Evolutionary conservation across 2,888 invertebrate genomes (phyloP).

Genomic region (Pristionchus japonicus): DNA sequence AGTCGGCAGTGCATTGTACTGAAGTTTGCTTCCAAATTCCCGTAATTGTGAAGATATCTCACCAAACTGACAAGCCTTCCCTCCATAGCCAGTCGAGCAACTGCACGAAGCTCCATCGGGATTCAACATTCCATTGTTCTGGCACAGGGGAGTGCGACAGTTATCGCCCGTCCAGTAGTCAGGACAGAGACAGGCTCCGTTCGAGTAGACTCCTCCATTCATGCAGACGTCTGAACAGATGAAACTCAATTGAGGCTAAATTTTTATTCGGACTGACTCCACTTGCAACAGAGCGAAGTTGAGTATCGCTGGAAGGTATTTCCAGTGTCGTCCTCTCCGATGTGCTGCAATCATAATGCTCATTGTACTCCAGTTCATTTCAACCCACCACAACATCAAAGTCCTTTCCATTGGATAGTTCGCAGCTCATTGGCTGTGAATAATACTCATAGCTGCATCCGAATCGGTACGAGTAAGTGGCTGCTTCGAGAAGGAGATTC

Average conservation of each 20-base stretch:
- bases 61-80: slow-evolving; percentile 34
- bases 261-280: background rate
- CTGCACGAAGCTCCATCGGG: background rate
- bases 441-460: slow-evolving; percentile 63
- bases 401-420: slow-evolving; percentile 40
- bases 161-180: slow-evolving; percentile 34
- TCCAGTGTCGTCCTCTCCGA: slow-evolving; percentile 40
- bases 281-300: slow-evolving; percentile 26
- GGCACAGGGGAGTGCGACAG: slow-evolving; percentile 26
- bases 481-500: slow-evolving; percentile 3
- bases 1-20: background rate
- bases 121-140: background rate
- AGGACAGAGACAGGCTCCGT: slow-evolving; percentile 29
- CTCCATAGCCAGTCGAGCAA: background rate
- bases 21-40: background rate
- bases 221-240: background rate
- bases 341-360: background rate
- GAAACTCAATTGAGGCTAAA: no score
- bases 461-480: slow-evolving; percentile 48
- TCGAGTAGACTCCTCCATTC: slow-evolving; percentile 14
- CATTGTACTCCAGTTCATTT: no score
- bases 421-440: slow-evolving; percentile 64
- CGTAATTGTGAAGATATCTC: background rate
- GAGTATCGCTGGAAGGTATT: slow-evolving; percentile 42
- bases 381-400: slow-evolving; percentile 13